Conservation (phyloP, 2,113 vertebrate genomes). For the Ptilorrhoa leucosticta region DNA sequence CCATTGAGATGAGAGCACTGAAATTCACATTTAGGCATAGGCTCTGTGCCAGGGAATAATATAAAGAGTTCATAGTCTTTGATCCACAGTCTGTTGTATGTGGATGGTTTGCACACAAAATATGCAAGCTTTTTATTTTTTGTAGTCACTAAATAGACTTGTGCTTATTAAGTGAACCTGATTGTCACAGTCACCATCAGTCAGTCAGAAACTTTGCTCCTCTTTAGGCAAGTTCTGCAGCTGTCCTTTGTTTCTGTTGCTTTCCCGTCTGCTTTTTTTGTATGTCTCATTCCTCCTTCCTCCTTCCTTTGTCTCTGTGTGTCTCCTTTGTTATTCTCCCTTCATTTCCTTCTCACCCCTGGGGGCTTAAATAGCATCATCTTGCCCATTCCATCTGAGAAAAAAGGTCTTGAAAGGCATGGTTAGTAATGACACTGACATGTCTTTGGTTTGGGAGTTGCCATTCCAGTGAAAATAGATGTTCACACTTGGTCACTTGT, state of each 20-base stretch:
- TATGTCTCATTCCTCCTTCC: background rate
- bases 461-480: background rate
- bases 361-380: conserved; percentile 17
- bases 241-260: conserved; percentile 15
- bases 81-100: background rate
- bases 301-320: background rate
- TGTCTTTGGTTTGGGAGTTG: background rate
- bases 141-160: background rate
- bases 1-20: background rate
- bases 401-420: background rate
- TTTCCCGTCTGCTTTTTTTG: background rate
- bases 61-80: background rate
- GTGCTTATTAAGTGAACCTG: background rate
- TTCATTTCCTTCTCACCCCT: conserved; percentile 21
- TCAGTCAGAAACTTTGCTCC: background rate
- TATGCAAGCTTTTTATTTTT: background rate
- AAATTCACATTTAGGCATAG: background rate
- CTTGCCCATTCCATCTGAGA: background rate
- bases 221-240: background rate
- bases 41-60: background rate
- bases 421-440: background rate
- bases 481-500: background rate
- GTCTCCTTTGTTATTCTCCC: conserved; percentile 1
- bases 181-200: background rate
- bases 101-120: background rate